Base-by-base conservation (phyloP, 30 jellyfish, hydroid and myxozoan genomes). In the Hydra vulgaris region DNA sequence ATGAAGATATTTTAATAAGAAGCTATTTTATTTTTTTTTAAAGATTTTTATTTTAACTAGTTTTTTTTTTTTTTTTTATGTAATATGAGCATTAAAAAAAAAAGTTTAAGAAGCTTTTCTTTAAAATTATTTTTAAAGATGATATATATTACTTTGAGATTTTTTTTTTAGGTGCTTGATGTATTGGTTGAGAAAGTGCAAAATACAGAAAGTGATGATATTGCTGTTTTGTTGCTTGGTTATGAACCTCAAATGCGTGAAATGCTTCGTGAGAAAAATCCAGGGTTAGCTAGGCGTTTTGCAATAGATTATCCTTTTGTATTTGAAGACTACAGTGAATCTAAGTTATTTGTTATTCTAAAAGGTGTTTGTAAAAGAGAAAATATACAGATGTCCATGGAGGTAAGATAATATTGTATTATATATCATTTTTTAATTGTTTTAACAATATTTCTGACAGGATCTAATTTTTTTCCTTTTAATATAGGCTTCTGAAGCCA, bases 221-320 rank as follows among this genome's bases (percentile, higher is more conserved):
- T 74, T 74, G 82, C 82, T 25, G 82, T 74, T 74, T 74, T 74
- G 75, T 74, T 74, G 82, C 82, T 74, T 17, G 82, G 82, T 24
- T 74, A 74, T 68, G 82, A 74, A 40, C 53, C 53, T 25, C 82
- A 74, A 74, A 74, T 74, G 74, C 82, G 82, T 7, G 82, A 74
- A 74, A 74, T 74, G 82, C 55, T 74, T 25, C 82, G 82, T 54
- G 55, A 74, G 4, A 74, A 74, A 40, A 74, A 74, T 25, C 82
- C 82, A 74, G 82, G 82, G 17, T 68, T 74, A 21, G 82, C 82
- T 16, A 21, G 82, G 25, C 53, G 82, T 16, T 74, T 74, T 21
- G 53, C 82, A 16, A 68, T 68, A 7, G 82, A 74, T 24, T 74
- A 74, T 25, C 74, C 82, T 25, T 74, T 74, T 21, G 25, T 74